Base-by-base conservation (phyloP, 2,113 vertebrate species). In the Psettodes erumei region DNA sequence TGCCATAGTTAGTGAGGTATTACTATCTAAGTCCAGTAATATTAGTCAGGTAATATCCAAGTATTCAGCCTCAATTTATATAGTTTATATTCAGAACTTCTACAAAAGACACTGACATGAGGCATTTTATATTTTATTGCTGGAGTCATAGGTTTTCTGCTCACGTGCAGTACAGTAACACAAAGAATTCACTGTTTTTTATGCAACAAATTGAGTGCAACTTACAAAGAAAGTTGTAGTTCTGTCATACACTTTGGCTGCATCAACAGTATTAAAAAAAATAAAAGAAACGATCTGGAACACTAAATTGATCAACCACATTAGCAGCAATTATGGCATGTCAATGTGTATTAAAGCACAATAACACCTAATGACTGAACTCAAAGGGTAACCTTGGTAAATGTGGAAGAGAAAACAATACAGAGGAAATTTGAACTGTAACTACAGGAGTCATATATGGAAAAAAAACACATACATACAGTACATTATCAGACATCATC, bases 331-430 rank as follows among this genome's bases (percentile, higher is more conserved):
- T 70, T 76, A 67, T 21, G 13, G 58, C 67, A 23, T 12, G 68
- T 63, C 56, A 18, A 35, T 53, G 69, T 54, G 60, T 35, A 74
- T 77, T 33, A 86, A 89, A 89, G 85, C 87, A 90, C 87, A 90
- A 84, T 74, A 69, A 59, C 45, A 48, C 45, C 25, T 35, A 33
- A 16, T 63, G 65, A 47, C 78, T 61, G 48, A 68, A 32, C 30
- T 81, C 21, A 50, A 76, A 60, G 59, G 71, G 63, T 58, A 25
- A 66, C 50, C 23, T 84, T 65, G 73, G 70, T 58, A 77, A 70
- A 69, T 63, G 71, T 65, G 23, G 1, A 11, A 45, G 42, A 61
- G 18, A 45, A 59, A 56, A 79, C 21, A 33, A n/a, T 9, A 32
- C 28, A 76, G 35, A 67, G 54, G 53, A 27, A 66, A 61, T 19